These are phyloP conservation scores for Hassar affinis DNA, from an alignment of 2,113 vertebrate species.

Conservation along the genomic window DNA sequence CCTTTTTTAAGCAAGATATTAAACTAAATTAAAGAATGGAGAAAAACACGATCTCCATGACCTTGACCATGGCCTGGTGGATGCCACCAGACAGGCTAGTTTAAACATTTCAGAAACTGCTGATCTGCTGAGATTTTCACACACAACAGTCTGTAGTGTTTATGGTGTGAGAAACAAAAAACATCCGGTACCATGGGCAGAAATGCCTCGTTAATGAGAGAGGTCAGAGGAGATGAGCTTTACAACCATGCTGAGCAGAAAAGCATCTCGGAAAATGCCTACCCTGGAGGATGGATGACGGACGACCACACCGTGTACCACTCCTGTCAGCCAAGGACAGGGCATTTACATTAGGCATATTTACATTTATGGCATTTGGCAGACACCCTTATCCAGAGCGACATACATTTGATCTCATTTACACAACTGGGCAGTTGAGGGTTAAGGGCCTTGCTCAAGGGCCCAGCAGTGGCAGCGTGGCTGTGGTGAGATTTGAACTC, in stretches of 20 bases:
- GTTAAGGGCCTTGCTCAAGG: too few species aligned
- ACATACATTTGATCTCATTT: too few species aligned
- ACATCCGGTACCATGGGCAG: neutral
- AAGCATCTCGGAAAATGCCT: neutral
- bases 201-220: neutral
- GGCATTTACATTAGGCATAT: too few species aligned
- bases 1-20: neutral
- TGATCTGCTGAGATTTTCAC: neutral
- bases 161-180: neutral
- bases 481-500: too few species aligned
- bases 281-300: neutral
- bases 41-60: neutral
- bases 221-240: neutral
- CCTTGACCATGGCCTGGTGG: neutral
- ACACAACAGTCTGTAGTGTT: neutral
- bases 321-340: neutral
- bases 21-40: too few species aligned
- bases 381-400: too few species aligned
- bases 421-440: too few species aligned
- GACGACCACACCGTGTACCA: neutral
- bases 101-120: neutral
- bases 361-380: too few species aligned
- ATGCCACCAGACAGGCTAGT: neutral
- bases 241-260: neutral
- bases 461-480: too few species aligned